Evolutionary conservation across 2,888 invertebrate genomes (phyloP).

Genomic region (Apamea epomidion): DNA sequence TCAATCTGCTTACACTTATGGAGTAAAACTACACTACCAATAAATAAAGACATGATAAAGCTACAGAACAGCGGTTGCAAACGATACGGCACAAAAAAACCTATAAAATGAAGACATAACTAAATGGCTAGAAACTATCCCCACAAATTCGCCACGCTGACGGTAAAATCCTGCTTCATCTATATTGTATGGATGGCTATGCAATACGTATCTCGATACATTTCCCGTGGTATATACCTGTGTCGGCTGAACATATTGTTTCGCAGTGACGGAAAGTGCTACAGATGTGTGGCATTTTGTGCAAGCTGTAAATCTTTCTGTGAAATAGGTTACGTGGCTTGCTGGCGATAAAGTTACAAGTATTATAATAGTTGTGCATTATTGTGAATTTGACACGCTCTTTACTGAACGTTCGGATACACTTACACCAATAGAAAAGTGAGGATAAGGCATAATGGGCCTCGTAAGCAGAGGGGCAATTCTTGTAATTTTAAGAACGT

Average conservation of each 20-base stretch:
- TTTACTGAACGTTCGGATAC: not conserved
- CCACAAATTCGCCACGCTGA: not conserved
- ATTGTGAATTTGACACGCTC: slow-evolving; percentile 28
- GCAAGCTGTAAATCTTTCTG: slow-evolving; percentile 46
- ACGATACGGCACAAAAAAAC: not conserved
- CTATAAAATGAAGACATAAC: slow-evolving; percentile 1
- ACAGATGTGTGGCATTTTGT: slow-evolving; percentile 31
- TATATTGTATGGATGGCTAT: not conserved
- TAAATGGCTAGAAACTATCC: not conserved
- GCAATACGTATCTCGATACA: slow-evolving; percentile 10
- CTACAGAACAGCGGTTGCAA: not conserved
- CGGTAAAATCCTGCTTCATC: slow-evolving; percentile 5
- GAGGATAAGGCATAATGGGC: too few relatives aligned
- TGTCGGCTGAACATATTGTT: slow-evolving; percentile 10
- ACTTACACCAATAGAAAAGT: not conserved
- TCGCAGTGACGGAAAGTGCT: slow-evolving; percentile 40
- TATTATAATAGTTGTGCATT: slow-evolving; percentile 10
- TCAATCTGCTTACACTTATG: not conserved
- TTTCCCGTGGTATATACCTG: slow-evolving; percentile 7
- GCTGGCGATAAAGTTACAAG: slow-evolving; percentile 34
- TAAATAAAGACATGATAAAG: not conserved
- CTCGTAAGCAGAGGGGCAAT: too few relatives aligned
- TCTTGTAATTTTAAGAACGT: too few relatives aligned
- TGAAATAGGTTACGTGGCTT: slow-evolving; percentile 43
- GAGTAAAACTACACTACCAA: not conserved